Base-by-base conservation (phyloP, 2,888 invertebrate species). In the Pomacea canaliculata region DNA sequence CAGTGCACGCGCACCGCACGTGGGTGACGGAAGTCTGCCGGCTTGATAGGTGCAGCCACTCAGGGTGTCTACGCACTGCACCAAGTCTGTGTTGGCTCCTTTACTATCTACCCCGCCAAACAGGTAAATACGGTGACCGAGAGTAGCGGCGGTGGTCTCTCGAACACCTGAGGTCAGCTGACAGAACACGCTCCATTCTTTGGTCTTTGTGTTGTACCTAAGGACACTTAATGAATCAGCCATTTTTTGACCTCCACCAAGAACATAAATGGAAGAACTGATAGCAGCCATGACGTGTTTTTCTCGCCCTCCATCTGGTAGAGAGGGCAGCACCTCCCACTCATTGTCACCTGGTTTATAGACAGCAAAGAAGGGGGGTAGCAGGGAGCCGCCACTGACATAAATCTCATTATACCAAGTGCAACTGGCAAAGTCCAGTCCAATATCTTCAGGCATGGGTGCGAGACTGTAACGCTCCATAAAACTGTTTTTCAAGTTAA, bases 281-380 rank as follows among this genome's bases (percentile, higher is more conserved):
- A 76, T 68, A n/a, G 71, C 72, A 13, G 60, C 69, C 76, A 76
- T 76, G 12, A 59, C 46, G 48, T 76, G 76, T 5, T 62, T 46
- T 51, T 76, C 76, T 18, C 76, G 56, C 5, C 76, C 76, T 23
- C 9, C 51, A 13, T 49, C 51, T 7, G 66, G 68, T 19, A 67
- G 62, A 10, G 10, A 10, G 4, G 76, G 72, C 67, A 70, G 72
- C 0, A 37, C 27, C 12, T 48, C 46, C 76, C 76, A 76, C 18
- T 67, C 27, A 19, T 76, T 76, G 23, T 60, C 51, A 27, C 23
- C 72, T n/a, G 76, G 76, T 18, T 48, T 66, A 72, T 72, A 76
- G 49, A 67, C 67, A 7, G 67, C 60, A 48, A 72, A 71, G 9
- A 27, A n/a, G 10, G 68, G 56, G 37, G 71, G 56, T 7, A 46